Evolutionary conservation across 2,113 vertebrate genomes (phyloP), one percentile per base, ranked within the genome.

Genomic region (Scytalopus superciliaris): DNA sequence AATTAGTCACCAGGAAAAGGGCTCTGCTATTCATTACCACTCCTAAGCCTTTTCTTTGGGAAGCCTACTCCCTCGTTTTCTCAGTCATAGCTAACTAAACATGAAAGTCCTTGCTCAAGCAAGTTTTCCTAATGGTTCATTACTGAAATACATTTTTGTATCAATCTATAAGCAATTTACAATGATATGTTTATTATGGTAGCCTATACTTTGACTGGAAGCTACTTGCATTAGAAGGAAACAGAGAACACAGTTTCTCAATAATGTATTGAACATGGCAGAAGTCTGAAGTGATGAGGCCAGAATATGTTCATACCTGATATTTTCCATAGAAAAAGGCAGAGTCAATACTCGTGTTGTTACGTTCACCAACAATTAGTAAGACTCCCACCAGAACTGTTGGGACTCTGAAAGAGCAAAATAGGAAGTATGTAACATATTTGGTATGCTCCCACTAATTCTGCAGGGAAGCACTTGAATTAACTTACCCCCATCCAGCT

Each of bases 401-500:
- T 84, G 99, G 99, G 75, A 99, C 55, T 80, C 99, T 99, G 96
- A 90, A 95, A 94, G 39, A 94, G 62, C 19, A 93, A 96, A 92
- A 81, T 12, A 83, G 11, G 37, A 70, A 81, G 35, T 85, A 52
- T 49, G 11, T 93, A 59, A 85, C 8, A 55, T 63, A 90, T 55
- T 52, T 64, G 57, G 39, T 35, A 78, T 4, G 3, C 10, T 80
- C 47, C 42, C 47, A 68, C 37, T 76, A 88, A 57, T 45, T 79
- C 45, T 78, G 42, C 10, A 57, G 28, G 24, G 33, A 94, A 84
- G 64, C 6, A 37, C 11, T 40, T 74, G 37, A 66, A 64, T 66
- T 81, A 76, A 98, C 99, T 99, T 97, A 99, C 99, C 99, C 99
- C 99, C 99, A 99, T 97, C 99, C 99, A 84, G 96, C 97, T 87